Base-by-base conservation (phyloP, 2,888 invertebrate species). In the Poecilobothrus nobilitatus region DNA sequence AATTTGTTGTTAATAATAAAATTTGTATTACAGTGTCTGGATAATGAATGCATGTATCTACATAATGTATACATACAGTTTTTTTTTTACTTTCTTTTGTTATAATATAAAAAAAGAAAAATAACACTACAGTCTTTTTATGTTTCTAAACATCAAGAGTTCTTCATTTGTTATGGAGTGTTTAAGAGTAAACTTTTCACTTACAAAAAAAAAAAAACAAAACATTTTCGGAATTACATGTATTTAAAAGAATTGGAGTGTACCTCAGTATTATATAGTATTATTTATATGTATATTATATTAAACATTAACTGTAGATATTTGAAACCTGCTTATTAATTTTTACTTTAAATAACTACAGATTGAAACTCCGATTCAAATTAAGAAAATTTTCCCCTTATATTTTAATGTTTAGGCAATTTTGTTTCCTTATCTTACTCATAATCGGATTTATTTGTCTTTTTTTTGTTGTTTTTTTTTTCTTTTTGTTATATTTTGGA, bases 401-500 rank as follows among this genome's bases (percentile, higher is more conserved):
- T 18, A 53, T 27, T 27, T 27, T 27, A 27, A 27, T 27, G 5
- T 27, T 27, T 12, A 53, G 53, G n/a, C 53, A 53, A 12, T 37
- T 18, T 53, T n/a, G 15, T 12, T 53, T 18, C 27, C 27, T 27
- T 27, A 27, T 27, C 53, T 53, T 53, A 8, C 37, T 53, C 15
- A 18, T 53, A 53, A 53, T 53, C 53, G 53, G 53, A 53, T 53
- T 44, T 44, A 44, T 44, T 53, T 15, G 6, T 53, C 53, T 53
- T 53, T 15, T 41, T 41, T 12, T 41, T 9, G 9, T 41, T 41
- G 2, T 44, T 67, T 0, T 34, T 12, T 3, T n/a, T n/a, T n/a
- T 65, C 41, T 21, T 68, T 68, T 63, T 27, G 62, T 66, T n/a
- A n/a, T n/a, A n/a, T n/a, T n/a, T n/a, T 27, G 63, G 63, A 63